Conservation (phyloP, 2,797 vertebrate species). For the Heliangelus exortis region DNA sequence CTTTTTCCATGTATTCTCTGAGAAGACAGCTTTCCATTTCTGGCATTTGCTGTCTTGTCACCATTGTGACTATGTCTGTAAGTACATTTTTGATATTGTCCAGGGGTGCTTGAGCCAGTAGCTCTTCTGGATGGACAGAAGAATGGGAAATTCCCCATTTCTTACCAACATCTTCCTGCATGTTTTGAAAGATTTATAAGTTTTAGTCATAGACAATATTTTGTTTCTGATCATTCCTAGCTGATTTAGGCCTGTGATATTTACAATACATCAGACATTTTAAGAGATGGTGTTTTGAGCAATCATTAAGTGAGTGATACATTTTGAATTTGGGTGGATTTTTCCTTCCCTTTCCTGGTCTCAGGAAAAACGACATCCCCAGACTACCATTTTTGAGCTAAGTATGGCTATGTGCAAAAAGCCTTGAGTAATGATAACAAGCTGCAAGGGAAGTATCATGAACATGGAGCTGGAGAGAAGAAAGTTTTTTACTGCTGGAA, state of each 20-base stretch:
- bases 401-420: background rate
- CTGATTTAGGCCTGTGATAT: background rate
- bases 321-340: background rate
- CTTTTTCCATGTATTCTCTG: background rate
- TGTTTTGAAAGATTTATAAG: background rate
- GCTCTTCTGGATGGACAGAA: background rate
- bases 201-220: background rate
- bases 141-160: background rate
- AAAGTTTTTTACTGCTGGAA: background rate
- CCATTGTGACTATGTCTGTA: background rate
- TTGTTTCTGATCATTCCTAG: background rate
- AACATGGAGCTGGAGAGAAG: background rate
- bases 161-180: background rate
- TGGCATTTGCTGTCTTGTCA: background rate
- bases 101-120: background rate
- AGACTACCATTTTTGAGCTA: background rate
- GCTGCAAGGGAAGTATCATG: too few relatives aligned
- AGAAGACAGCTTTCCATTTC: background rate
- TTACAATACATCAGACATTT: background rate
- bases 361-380: background rate
- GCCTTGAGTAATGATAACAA: fast-evolving
- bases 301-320: background rate
- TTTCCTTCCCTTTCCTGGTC: background rate
- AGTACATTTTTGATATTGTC: background rate
- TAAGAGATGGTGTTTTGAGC: background rate